phyloP scores from a whole-genome alignment of 2,797 vertebrate genomes.

The Sphaeramia orbicularis region DNA sequence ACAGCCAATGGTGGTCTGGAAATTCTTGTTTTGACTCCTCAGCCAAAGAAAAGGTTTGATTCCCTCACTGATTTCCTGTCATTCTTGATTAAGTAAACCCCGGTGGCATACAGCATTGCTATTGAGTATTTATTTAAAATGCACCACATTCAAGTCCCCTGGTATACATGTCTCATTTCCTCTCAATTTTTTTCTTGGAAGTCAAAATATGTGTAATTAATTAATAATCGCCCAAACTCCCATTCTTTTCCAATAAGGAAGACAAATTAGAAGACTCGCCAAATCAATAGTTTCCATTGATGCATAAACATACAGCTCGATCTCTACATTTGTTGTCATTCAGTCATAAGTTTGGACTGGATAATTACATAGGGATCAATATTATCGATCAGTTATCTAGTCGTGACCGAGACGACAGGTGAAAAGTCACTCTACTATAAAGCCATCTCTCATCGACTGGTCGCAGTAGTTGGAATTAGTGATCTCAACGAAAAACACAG shows the following conservation, averaged over 20 bases:
- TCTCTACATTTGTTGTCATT: no score
- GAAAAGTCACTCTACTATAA: slow-evolving; percentile 1
- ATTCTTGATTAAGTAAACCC: slow-evolving; percentile 26
- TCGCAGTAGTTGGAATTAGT: background rate
- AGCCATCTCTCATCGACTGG: slow-evolving; percentile 10
- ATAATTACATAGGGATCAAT: background rate
- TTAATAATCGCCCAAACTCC: slow-evolving; percentile 34
- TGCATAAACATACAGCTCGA: no score
- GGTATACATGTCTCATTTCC: slow-evolving; percentile 24
- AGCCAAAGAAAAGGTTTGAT: background rate
- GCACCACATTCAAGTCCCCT: background rate
- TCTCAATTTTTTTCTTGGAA: slow-evolving; percentile 15
- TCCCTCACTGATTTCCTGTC: slow-evolving; percentile 25
- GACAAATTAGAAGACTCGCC: slow-evolving; percentile 14
- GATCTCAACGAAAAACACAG: background rate
- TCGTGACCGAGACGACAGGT: background rate
- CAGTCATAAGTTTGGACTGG: background rate
- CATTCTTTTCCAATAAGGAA: slow-evolving; percentile 16
- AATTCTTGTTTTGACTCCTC: slow-evolving; percentile 17
- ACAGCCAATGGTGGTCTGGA: slow-evolving; percentile 6
- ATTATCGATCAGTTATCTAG: background rate
- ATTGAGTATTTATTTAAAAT: slow-evolving; percentile 17
- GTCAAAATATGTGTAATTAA: slow-evolving; percentile 33
- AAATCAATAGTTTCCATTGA: slow-evolving; percentile 4
- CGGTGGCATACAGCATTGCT: background rate